Evolutionary conservation across 2,113 vertebrate species (phyloP).

Genomic region (Scopus umbretta): DNA sequence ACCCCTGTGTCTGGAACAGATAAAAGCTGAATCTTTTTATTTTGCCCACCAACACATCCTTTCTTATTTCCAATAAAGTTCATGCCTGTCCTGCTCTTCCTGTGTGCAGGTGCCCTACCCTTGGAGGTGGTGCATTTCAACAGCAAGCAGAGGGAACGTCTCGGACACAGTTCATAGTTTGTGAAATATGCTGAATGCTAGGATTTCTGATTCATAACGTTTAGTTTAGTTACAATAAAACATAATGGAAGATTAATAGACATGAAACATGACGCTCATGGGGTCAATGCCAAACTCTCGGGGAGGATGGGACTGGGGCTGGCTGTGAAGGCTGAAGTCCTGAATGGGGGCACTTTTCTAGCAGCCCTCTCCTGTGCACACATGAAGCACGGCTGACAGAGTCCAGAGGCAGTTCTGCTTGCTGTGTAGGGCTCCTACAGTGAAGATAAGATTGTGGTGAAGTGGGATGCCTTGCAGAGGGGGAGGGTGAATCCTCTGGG

Average conservation of each 20-base stretch:
- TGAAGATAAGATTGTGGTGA: constrained; percentile 33
- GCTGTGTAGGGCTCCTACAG: constrained; percentile 12
- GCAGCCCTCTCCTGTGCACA: background rate
- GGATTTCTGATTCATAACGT: background rate
- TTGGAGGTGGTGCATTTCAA: background rate
- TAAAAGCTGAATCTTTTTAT: background rate
- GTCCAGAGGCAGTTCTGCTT: constrained; percentile 51
- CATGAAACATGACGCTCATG: background rate
- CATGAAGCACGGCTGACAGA: constrained; percentile 13
- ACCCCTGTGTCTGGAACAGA: background rate
- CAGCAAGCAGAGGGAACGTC: background rate
- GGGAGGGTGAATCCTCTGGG: background rate
- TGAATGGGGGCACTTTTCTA: background rate
- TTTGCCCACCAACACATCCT: background rate
- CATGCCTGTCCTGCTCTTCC: background rate
- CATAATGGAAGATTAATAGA: background rate
- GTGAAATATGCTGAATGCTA: background rate
- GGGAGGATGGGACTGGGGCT: background rate
- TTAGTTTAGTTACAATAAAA: constrained; percentile 1
- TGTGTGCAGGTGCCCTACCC: background rate
- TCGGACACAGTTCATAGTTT: background rate
- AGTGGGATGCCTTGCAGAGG: constrained; percentile 39
- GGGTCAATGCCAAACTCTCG: background rate
- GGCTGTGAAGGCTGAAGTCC: background rate
- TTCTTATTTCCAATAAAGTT: background rate